phyloP scores from a whole-genome alignment of 2,888 invertebrate species.

The Pyrochroa serraticornis region DNA sequence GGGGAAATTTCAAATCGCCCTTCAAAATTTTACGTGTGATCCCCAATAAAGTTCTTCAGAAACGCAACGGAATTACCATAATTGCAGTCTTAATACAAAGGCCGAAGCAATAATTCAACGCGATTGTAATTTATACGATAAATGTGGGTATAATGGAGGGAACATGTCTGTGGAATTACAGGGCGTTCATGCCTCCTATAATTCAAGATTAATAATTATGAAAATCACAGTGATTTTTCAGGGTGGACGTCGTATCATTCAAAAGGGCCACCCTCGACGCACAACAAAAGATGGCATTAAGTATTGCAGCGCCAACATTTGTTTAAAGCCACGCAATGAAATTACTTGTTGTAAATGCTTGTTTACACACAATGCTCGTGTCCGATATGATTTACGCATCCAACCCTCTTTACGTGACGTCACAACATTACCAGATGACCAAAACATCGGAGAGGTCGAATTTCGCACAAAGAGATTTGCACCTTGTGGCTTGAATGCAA shows the following conservation, averaged over 20 bases:
- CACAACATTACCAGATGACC: no score
- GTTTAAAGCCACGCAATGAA: constrained; percentile 36
- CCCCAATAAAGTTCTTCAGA: constrained; percentile 1
- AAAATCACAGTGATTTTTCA: constrained; percentile 30
- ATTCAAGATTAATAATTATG: constrained; percentile 31
- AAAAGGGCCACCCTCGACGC: constrained; percentile 32
- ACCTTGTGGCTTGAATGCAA: no score
- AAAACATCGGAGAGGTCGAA: no score
- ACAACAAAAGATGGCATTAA: constrained; percentile 29
- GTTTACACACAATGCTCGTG: constrained; percentile 41
- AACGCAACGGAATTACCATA: constrained; percentile 26
- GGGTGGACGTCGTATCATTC: constrained; percentile 28
- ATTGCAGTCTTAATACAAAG: constrained; percentile 26
- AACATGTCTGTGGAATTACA: constrained; percentile 30
- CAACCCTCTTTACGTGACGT: no score
- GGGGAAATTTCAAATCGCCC: no score
- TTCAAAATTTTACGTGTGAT: no score
- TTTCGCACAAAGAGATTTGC: no score
- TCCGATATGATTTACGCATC: constrained; percentile 26
- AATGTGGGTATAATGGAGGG: constrained; percentile 25
- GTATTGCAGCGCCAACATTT: constrained; percentile 37
- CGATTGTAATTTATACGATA: constrained; percentile 31
- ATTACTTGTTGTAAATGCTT: constrained; percentile 36
- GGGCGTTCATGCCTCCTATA: constrained; percentile 24
- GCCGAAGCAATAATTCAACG: constrained; percentile 28